Evolutionary conservation across 2,888 invertebrate species (phyloP).

Genomic region (Gastrophysa polygoni): DNA sequence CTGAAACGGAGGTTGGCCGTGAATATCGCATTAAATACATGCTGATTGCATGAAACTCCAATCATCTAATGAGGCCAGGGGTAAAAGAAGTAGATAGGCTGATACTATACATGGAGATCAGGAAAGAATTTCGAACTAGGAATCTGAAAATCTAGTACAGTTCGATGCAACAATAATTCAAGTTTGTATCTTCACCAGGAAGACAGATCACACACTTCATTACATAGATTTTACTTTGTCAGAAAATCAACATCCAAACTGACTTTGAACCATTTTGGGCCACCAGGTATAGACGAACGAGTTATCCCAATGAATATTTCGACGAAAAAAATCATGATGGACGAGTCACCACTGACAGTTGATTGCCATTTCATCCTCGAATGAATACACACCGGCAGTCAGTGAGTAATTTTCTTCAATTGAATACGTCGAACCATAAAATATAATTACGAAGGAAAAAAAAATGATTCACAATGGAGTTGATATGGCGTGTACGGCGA

Average conservation of each 20-base stretch:
- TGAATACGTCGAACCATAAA: slow-evolving; percentile 20
- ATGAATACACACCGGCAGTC: slow-evolving; percentile 15
- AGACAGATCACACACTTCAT: too few species aligned
- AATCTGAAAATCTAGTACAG: too few species aligned
- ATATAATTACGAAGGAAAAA: slow-evolving; percentile 17
- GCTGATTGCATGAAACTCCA: not conserved
- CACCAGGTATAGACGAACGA: too few species aligned
- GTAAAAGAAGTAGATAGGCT: too few species aligned
- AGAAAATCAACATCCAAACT: too few species aligned
- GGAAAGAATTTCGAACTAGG: too few species aligned
- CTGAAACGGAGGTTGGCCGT: not conserved
- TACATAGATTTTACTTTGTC: too few species aligned
- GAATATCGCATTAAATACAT: not conserved
- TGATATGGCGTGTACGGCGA: not conserved
- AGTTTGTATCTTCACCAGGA: too few species aligned
- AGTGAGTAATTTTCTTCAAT: slow-evolving; percentile 24
- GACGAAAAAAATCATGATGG: not conserved
- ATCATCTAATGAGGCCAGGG: not conserved
- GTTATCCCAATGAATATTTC: not conserved
- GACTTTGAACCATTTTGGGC: too few species aligned
- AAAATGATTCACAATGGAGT: slow-evolving; percentile 18
- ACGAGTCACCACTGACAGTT: slow-evolving; percentile 13
- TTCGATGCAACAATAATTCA: too few species aligned
- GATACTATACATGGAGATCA: too few species aligned
- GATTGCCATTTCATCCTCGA: slow-evolving; percentile 16